Conservation (phyloP, 2,797 vertebrate genomes). For the Darevskia nairensis region DNA sequence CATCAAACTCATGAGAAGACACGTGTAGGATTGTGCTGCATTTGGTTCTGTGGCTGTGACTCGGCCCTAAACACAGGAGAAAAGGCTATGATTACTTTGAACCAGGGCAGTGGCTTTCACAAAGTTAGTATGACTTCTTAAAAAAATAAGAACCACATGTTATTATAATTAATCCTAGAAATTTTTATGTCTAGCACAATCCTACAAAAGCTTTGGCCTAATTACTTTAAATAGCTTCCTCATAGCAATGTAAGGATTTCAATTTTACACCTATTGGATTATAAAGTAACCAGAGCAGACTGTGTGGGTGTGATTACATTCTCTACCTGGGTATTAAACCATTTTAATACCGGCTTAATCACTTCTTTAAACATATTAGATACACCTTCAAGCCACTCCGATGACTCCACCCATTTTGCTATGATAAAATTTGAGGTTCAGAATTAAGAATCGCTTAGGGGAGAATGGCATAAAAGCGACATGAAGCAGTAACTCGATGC, state of each 20-base stretch:
- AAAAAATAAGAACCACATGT: conserved; percentile 42
- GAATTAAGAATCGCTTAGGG: neutral
- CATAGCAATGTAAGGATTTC: conserved; percentile 57
- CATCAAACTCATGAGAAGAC: neutral
- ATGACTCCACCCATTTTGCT: conserved; percentile 1
- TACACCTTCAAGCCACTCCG: conserved; percentile 28
- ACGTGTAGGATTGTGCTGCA: neutral
- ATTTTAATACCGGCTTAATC: conserved; percentile 51
- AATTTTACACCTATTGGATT: conserved; percentile 68
- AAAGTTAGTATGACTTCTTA: conserved; percentile 38
- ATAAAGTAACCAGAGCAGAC: conserved; percentile 53
- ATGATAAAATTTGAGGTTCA: conserved; percentile 13
- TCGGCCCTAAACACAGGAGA: neutral
- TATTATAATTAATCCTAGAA: conserved; percentile 35
- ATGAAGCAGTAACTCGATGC: neutral
- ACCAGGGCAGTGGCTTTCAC: conserved; percentile 8
- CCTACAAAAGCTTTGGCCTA: conserved; percentile 61
- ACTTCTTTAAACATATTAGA: conserved; percentile 28
- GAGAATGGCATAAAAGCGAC: neutral
- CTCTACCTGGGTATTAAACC: conserved; percentile 47
- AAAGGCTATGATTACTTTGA: neutral
- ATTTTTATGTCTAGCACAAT: conserved; percentile 48
- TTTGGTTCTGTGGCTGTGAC: neutral
- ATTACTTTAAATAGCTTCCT: conserved; percentile 67
- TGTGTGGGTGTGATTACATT: conserved; percentile 56